These are phyloP conservation scores for Oryctolagus cuniculus DNA, from an alignment of 2,113 vertebrate genomes.

Conservation along the genomic window mOryCun1.1 NC_091440.1:76022001-76022500, in stretches of 20 bases:
- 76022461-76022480: too few species aligned
- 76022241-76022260: slow-evolving; percentile 43
- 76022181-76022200: background rate
- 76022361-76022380: background rate
- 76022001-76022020: background rate
- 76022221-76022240: background rate
- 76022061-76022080: background rate
- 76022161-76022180: background rate
- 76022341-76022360: background rate
- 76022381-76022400: background rate
- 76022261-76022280: slow-evolving; percentile 1
- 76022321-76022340: slow-evolving; percentile 6
- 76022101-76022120: background rate
- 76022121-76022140: background rate
- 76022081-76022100: background rate
- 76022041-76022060: background rate
- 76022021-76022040: background rate
- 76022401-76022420: background rate
- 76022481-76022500: too few species aligned
- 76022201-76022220: slow-evolving; percentile 50
- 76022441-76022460: too few species aligned
- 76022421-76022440: background rate
- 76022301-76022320: slow-evolving; percentile 17
- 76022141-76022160: background rate
- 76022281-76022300: background rate